Evolutionary conservation across 1,140 invertebrate species (phyloP), one percentile per base, ranked within the genome.

Genomic region (Armadillidium nasatum): DNA sequence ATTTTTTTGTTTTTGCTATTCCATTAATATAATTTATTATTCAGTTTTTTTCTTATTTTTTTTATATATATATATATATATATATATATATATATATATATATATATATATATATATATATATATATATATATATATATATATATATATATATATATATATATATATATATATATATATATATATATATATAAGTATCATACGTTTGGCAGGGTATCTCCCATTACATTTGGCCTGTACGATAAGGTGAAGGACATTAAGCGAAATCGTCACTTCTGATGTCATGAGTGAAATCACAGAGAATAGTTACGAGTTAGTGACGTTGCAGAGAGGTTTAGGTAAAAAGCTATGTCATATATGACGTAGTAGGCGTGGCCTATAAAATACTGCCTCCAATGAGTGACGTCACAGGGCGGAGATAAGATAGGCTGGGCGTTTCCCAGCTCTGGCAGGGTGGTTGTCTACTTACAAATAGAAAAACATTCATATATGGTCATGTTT

Each of bases 101-200:
- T n/a, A n/a, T n/a, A n/a, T n/a, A n/a, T n/a, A n/a, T n/a, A n/a
- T n/a, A n/a, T n/a, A n/a, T n/a, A n/a, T n/a, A n/a, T n/a, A n/a
- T n/a, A n/a, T n/a, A n/a, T n/a, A n/a, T n/a, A n/a, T n/a, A n/a
- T n/a, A n/a, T n/a, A n/a, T n/a, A n/a, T n/a, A n/a, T n/a, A n/a
- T n/a, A n/a, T n/a, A n/a, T n/a, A n/a, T n/a, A n/a, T n/a, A n/a
- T n/a, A n/a, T n/a, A n/a, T n/a, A n/a, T n/a, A n/a, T 50, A 50
- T 50, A 50, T 50, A 50, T 50, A 50, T 50, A 50, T 50, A n/a
- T 50, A 50, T 50, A 50, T 50, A 50, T 50, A 50, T 50, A 50
- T 50, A 50, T 50, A 50, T 50, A 50, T 50, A 50, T 50, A 15
- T 9, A 50, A 50, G 15, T n/a, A 50, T 50, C 46, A 10, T 50